Conservation (phyloP, 2,113 vertebrate genomes). For the Limanda limanda region DNA sequence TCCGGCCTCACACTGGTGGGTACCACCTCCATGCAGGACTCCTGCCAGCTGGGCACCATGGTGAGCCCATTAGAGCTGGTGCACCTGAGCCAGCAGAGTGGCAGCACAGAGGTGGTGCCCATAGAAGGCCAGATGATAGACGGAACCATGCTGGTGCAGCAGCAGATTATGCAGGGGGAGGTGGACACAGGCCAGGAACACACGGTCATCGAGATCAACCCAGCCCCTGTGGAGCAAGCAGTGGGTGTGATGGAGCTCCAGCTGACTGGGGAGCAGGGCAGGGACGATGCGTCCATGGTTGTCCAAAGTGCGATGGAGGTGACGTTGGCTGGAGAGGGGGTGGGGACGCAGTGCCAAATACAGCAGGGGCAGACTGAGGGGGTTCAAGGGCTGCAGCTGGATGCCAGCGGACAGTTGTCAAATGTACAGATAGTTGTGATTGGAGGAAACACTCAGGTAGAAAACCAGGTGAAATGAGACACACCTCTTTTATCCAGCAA, state of each 20-base stretch:
- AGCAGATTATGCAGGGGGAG: slow-evolving; percentile 63
- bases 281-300: slow-evolving; percentile 81
- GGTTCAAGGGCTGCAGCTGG: slow-evolving; percentile 82
- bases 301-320: slow-evolving; percentile 86
- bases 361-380: slow-evolving; percentile 82
- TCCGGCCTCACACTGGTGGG: slow-evolving; percentile 92
- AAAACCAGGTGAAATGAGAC: slow-evolving; percentile 69
- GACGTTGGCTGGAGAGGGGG: slow-evolving; percentile 64
- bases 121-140: slow-evolving; percentile 69
- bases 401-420: slow-evolving; percentile 83
- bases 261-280: slow-evolving; percentile 52
- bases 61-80: slow-evolving; percentile 92
- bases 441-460: slow-evolving; percentile 80
- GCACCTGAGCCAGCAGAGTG: slow-evolving; percentile 86
- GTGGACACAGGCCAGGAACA: slow-evolving; percentile 66
- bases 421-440: slow-evolving; percentile 78
- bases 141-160: slow-evolving; percentile 71
- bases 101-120: slow-evolving; percentile 69
- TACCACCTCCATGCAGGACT: slow-evolving; percentile 86
- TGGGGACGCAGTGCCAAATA: slow-evolving; percentile 64
- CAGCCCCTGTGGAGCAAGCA: slow-evolving; percentile 75
- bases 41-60: slow-evolving; percentile 83
- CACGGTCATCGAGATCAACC: slow-evolving; percentile 92
- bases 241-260: slow-evolving; percentile 82
- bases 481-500: slow-evolving; percentile 5